These are phyloP conservation scores for Lerista edwardsae DNA, from an alignment of 2,797 vertebrate species.

Conservation along the genomic window DNA sequence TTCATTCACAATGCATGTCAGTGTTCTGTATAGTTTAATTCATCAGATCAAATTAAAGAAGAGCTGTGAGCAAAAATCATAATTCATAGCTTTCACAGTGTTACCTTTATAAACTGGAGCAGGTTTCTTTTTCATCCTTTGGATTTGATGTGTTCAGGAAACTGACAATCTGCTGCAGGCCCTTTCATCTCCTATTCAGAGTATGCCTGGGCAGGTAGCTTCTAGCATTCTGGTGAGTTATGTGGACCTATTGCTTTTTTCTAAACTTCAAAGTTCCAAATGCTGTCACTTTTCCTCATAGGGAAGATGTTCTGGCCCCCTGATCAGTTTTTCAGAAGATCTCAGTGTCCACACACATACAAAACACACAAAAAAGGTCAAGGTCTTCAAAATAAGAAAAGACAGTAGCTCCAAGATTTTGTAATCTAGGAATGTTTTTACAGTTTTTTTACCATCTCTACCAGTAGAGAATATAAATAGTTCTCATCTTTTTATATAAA, in stretches of 20 bases:
- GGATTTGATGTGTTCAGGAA: slow-evolving; percentile 20
- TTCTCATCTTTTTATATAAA: no score
- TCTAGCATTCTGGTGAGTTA: slow-evolving; percentile 26
- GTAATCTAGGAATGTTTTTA: no score
- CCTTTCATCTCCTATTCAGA: slow-evolving; percentile 58
- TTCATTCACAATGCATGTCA: slow-evolving; percentile 42
- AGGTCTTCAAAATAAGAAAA: no score
- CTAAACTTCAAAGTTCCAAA: no score
- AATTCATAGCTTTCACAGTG: slow-evolving; percentile 51
- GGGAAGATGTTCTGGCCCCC: no score
- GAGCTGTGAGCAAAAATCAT: slow-evolving; percentile 53
- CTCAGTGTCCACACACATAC: no score
- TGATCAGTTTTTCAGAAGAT: no score
- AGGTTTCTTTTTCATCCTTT: slow-evolving; percentile 36
- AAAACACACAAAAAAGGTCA: no score
- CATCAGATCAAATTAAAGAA: slow-evolving; percentile 50
- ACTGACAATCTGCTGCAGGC: slow-evolving; percentile 38
- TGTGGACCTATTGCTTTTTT: slow-evolving; percentile 1
- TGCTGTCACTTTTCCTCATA: no score
- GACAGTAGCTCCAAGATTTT: no score
- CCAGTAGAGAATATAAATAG: no score
- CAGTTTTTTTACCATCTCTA: no score
- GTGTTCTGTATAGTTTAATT: slow-evolving; percentile 48
- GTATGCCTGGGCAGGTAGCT: slow-evolving; percentile 16
- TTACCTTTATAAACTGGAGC: slow-evolving; percentile 42